A percentile compares a stretch with the other conserved stretches of the same genome.
Evolutionary conservation across 2,797 vertebrate genomes (phyloP).

Genomic region (Chelon labrosus): DNA sequence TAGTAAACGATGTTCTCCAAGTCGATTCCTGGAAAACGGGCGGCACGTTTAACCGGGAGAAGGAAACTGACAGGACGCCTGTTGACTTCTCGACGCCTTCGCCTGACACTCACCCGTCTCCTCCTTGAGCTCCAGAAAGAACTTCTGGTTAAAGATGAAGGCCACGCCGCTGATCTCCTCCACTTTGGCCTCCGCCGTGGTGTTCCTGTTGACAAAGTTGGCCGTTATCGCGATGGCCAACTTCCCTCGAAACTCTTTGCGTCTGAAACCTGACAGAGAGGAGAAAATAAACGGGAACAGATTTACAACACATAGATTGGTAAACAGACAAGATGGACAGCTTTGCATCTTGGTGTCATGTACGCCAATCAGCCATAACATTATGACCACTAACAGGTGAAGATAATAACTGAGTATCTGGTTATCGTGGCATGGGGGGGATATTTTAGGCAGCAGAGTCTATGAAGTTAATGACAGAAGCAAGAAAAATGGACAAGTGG

Average conservation of each 20-base stretch:
- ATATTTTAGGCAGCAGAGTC: no score
- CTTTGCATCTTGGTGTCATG: no score
- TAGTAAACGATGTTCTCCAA: conserved; percentile 99
- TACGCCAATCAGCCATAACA: no score
- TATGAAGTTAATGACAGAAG: no score
- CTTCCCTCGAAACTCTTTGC: conserved; percentile 97
- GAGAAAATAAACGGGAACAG: not conserved
- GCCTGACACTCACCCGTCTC: conserved; percentile 86
- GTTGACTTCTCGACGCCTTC: not conserved
- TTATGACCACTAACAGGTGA: no score
- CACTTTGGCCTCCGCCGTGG: conserved; percentile 96
- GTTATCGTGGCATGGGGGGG: no score
- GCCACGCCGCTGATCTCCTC: conserved; percentile 99
- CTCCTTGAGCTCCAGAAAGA: conserved; percentile 97
- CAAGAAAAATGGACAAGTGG: no score
- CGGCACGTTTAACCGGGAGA: not conserved
- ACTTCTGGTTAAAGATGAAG: conserved; percentile 99
- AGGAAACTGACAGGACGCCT: no score
- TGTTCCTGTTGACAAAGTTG: conserved; percentile 98
- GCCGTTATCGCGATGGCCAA: conserved; percentile 98
- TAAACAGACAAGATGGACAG: no score
- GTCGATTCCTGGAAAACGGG: conserved; percentile 90
- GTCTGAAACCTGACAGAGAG: conserved; percentile 87
- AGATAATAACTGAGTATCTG: no score
- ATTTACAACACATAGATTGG: no score